Evolutionary conservation across 2,113 vertebrate species (phyloP).

Genomic region (Marcusenius ussheri): DNA sequence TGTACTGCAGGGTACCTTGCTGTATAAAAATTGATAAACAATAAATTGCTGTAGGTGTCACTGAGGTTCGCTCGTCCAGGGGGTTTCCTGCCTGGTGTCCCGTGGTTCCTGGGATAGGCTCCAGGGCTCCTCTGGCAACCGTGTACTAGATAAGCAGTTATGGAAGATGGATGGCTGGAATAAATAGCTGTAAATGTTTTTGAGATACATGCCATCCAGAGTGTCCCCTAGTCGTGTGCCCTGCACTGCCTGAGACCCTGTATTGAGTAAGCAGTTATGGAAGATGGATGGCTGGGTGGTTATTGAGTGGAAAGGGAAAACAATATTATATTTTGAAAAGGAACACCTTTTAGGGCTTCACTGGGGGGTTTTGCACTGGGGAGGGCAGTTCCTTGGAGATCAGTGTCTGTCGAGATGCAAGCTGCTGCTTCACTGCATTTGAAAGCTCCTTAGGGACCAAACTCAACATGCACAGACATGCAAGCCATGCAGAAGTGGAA

Average conservation of each 20-base stretch:
- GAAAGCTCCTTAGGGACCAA: background rate
- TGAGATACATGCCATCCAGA: background rate
- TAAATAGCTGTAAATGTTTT: background rate
- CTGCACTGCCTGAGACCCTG: background rate
- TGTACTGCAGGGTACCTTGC: background rate
- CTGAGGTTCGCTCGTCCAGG: background rate
- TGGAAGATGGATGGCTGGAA: background rate
- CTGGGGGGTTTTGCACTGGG: background rate
- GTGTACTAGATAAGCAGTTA: background rate
- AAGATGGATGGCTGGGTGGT: background rate
- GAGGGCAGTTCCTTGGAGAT: background rate
- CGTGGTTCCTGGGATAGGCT: background rate
- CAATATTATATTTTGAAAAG: background rate
- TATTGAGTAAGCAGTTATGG: background rate
- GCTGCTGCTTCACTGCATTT: background rate
- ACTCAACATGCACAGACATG: slow-evolving; percentile 2
- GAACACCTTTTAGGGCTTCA: background rate
- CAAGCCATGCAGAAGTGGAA: background rate
- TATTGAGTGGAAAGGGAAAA: background rate
- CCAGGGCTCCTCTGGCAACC: background rate
- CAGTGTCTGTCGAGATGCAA: background rate
- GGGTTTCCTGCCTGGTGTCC: background rate
- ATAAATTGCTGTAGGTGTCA: background rate
- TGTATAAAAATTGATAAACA: background rate
- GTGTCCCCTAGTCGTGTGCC: background rate